Percentiles rank a stretch among this genome's conserved stretches.
Evolutionary conservation across 2,797 vertebrate species (phyloP).

Genomic region (Xerus rutilus): DNA sequence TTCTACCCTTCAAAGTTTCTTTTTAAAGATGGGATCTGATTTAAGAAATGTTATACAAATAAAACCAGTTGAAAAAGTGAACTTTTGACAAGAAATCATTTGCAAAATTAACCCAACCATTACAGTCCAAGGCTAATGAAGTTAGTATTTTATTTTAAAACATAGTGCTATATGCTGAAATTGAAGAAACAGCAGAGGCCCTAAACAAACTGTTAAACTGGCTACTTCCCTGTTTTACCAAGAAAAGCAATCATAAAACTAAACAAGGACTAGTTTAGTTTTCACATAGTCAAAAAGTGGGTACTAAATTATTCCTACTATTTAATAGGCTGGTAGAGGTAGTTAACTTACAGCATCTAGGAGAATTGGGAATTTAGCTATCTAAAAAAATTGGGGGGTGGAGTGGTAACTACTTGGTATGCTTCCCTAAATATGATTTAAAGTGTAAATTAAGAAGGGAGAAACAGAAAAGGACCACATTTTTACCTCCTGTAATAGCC

Average conservation of each 20-base stretch:
- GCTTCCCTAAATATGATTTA: not conserved
- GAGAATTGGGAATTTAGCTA: not conserved
- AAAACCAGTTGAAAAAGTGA: not conserved
- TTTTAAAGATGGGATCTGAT: not conserved
- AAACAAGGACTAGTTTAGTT: not conserved
- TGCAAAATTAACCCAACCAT: not conserved
- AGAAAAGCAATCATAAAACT: not conserved
- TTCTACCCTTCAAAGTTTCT: not conserved
- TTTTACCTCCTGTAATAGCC: constrained; percentile 93
- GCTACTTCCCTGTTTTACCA: not conserved
- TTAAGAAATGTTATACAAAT: not conserved
- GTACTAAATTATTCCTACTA: not conserved
- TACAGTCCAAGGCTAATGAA: not conserved
- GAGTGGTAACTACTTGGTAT: not conserved
- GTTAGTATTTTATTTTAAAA: not conserved
- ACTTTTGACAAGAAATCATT: not conserved
- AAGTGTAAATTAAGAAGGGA: not conserved
- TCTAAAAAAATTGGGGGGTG: not conserved
- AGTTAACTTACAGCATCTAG: not conserved
- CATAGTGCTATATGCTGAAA: no score
- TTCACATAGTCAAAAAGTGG: not conserved
- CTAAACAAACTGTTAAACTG: not conserved
- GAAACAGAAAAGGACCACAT: not conserved
- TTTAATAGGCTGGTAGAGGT: not conserved
- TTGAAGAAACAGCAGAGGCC: not conserved